Conservation (phyloP, 1,140 invertebrate genomes). For the Oreohelix idahoensis region DNA sequence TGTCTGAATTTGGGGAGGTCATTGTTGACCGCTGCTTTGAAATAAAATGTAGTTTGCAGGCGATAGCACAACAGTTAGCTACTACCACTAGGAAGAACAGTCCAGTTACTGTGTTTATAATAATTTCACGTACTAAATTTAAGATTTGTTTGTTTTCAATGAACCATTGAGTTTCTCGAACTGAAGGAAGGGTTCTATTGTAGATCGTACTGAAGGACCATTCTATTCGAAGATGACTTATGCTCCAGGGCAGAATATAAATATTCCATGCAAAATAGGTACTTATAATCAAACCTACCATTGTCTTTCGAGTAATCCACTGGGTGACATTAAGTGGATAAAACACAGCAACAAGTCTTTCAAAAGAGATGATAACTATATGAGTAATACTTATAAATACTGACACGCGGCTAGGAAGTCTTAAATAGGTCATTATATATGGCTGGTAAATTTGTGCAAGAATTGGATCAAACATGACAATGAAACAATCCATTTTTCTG, state of each 20-base stretch:
- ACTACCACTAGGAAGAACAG: background rate
- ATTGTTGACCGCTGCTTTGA: background rate
- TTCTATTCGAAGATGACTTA: background rate
- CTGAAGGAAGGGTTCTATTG: background rate
- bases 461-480: background rate
- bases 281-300: background rate
- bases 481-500: background rate
- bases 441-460: background rate
- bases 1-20: background rate
- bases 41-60: background rate
- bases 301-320: background rate
- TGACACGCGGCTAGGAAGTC: background rate
- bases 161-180: background rate
- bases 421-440: background rate
- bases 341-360: slow-evolving; percentile 9
- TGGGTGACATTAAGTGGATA: slow-evolving; percentile 14
- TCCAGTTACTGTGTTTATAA: background rate
- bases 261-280: background rate
- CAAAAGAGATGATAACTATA: background rate
- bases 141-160: background rate
- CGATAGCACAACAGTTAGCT: background rate
- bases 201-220: background rate
- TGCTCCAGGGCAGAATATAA: background rate
- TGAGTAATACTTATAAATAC: background rate
- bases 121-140: background rate